Base-by-base conservation (phyloP, 2,797 vertebrate genomes). In the Psittacula derbiana region DNA sequence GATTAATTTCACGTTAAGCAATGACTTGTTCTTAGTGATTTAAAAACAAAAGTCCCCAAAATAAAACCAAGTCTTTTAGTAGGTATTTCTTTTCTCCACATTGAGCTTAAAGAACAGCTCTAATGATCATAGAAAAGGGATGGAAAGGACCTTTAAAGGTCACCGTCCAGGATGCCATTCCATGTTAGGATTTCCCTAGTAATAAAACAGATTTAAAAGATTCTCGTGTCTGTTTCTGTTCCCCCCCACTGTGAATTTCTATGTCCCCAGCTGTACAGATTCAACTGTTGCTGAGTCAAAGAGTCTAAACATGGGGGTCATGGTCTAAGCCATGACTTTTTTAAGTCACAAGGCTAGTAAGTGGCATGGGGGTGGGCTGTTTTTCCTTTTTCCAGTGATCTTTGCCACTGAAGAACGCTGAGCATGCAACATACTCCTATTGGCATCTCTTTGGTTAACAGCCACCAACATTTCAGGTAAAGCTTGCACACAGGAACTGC, bases 1-100 rank as follows among this genome's bases (percentile, higher is more conserved):
- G 58, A 88, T 93, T 62, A 94, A 95, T 90, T 92, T 95, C n/a
- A 73, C 33, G 16, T 66, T 86, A 95, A 84, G 55, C 79, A 94
- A 95, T 75, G 11, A 84, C 14, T 81, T 53, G 10, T 74, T 83
- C 27, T 69, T 81, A 6, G 36, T 40, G 36, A 86, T 81, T 90
- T 79, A 79, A 81, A 78, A 95, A 23, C 28, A 84, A 15, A 83
- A 80, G 19, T 66, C 21, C 31, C 16, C 28, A 30, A 79, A 90
- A 84, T 46, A 55, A 80, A 80, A 12, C n/a, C 74, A 89, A 73
- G 27, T 21, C 30, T 64, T 85, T 85, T 55, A 43, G 46, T 24
- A 85, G 25, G 8, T 36, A 78, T 46, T 79, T 83, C 8, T 47
- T 73, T 90, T 80, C 76, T 61, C 44, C 25, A 88, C 69, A 75